phyloP scores from a whole-genome alignment of 2,797 vertebrate species.

The Fratercula arctica region DNA sequence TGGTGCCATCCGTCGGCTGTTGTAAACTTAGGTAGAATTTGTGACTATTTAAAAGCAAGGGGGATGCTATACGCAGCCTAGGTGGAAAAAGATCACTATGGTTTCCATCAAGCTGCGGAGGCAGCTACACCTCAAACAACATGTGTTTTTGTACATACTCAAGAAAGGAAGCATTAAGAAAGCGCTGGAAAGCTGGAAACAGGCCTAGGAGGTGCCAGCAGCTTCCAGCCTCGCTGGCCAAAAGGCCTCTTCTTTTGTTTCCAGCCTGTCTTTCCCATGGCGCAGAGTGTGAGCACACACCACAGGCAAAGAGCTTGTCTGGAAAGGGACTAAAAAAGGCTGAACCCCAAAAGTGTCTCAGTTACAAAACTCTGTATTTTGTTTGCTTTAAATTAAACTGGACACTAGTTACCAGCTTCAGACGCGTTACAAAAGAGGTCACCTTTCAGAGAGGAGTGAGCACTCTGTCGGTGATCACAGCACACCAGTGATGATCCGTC shows the following conservation, averaged over 20 bases:
- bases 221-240: not conserved
- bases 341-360: not conserved
- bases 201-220: not conserved
- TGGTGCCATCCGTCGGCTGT: not conserved
- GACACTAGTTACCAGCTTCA: not conserved
- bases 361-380: conserved; percentile 44
- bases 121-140: not conserved
- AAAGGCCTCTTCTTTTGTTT: not conserved
- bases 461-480: not conserved
- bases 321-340: not conserved
- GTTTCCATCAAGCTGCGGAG: not conserved
- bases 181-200: not conserved
- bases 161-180: not conserved
- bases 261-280: not conserved
- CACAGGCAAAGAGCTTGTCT: not conserved
- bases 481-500: not conserved
- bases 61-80: fast-evolving
- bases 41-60: not conserved
- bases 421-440: not conserved
- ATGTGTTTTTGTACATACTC: fast-evolving
- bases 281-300: not conserved
- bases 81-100: fast-evolving
- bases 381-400: conserved; percentile 19
- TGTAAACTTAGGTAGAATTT: not conserved
- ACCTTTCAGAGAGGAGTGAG: not conserved